phyloP scores from a whole-genome alignment of 2,888 invertebrate genomes.

The Asteroscopus sphinx region DNA sequence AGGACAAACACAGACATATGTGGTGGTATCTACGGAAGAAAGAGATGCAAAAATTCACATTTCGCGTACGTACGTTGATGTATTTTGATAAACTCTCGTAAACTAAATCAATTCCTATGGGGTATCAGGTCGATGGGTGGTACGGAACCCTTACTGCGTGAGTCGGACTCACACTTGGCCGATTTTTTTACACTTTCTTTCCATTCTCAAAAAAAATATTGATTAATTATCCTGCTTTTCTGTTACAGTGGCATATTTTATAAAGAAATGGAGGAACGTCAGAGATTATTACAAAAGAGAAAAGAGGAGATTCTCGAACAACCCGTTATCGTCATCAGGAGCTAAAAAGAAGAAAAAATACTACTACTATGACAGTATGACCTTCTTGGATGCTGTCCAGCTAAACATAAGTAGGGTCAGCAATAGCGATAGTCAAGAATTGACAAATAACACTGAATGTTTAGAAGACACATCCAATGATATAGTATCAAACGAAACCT shows the following conservation, averaged over 20 bases:
- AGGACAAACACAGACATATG: no score
- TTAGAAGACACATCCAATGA: constrained; percentile 19
- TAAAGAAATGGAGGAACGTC: constrained; percentile 50
- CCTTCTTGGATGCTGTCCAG: constrained; percentile 29
- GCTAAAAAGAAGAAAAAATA: constrained; percentile 22
- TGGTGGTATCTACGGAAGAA: no score
- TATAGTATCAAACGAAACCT: constrained; percentile 3
- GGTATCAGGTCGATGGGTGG: no score
- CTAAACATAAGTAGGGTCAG: neutral
- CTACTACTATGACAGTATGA: constrained; percentile 26
- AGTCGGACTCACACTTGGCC: no score
- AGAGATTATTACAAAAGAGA: constrained; percentile 52
- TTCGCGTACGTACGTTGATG: no score
- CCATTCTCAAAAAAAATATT: neutral
- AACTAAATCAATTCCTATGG: no score
- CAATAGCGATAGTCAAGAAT: constrained; percentile 2
- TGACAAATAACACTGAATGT: constrained; percentile 1
- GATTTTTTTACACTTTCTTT: no score
- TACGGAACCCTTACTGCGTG: no score
- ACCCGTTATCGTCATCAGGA: neutral
- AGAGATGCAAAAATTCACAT: no score
- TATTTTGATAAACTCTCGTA: no score
- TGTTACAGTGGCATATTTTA: constrained; percentile 36
- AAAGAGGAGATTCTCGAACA: constrained; percentile 9
- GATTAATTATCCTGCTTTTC: neutral